phyloP scores from a whole-genome alignment of 2,888 invertebrate genomes.

The Zaprionus bogoriensis region DNA sequence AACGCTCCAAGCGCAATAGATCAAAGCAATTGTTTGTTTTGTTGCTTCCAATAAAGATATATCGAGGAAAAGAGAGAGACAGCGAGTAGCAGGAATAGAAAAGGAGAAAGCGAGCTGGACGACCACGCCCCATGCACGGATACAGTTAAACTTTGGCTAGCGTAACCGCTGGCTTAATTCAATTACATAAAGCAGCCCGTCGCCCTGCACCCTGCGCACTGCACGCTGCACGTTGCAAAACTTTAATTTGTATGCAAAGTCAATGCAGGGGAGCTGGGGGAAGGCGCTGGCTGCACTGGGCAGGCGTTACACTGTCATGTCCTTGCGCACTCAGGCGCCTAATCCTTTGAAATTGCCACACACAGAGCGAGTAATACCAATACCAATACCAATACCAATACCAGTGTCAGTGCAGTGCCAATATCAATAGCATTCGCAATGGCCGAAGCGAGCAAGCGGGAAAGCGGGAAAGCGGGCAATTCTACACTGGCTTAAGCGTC shows the following conservation, averaged over 20 bases:
- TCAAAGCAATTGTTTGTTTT: slow-evolving; percentile 30
- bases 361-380: slow-evolving; percentile 9
- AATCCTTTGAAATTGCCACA: slow-evolving; percentile 75
- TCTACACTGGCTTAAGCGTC: slow-evolving; percentile 45
- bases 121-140: slow-evolving; percentile 28
- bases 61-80: too few relatives aligned
- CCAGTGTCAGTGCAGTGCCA: slow-evolving; percentile 23
- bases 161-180: slow-evolving; percentile 59
- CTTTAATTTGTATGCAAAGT: slow-evolving; percentile 76
- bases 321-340: slow-evolving; percentile 70
- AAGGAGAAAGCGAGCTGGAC: not conserved
- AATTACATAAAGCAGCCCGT: slow-evolving; percentile 70
- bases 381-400: slow-evolving; percentile 21
- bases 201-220: too few relatives aligned
- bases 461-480: too few relatives aligned
- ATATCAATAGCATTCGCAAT: slow-evolving; percentile 7
- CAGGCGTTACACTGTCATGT: slow-evolving; percentile 52
- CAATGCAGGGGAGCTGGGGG: slow-evolving; percentile 38
- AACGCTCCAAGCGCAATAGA: too few relatives aligned
- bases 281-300: slow-evolving; percentile 10
- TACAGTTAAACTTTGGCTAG: slow-evolving; percentile 39
- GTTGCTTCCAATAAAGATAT: slow-evolving; percentile 14
- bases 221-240: slow-evolving; percentile 38
- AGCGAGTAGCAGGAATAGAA: too few relatives aligned
- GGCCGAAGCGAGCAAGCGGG: not conserved